A percentile compares a stretch with the other conserved stretches of the same genome.
These are phyloP conservation scores for Drosophila eohydei DNA, from an alignment of 2,888 invertebrate genomes.

Conservation along the genomic window DNA sequence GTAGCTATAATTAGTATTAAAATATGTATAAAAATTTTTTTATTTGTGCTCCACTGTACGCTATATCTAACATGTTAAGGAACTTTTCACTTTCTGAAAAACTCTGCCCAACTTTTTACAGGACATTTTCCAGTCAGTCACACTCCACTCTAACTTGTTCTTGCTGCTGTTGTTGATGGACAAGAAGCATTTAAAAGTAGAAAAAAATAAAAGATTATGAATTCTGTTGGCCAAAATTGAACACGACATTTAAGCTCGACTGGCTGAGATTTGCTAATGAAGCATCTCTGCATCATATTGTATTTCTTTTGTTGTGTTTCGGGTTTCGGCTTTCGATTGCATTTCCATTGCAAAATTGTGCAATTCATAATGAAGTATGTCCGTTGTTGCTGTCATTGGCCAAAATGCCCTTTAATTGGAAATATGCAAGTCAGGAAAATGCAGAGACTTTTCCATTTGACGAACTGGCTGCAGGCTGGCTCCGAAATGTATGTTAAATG, in stretches of 20 bases:
- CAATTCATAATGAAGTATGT: conserved; percentile 7
- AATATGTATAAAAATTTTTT: no score
- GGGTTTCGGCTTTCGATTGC: conserved; percentile 12
- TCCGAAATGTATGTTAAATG: conserved; percentile 5
- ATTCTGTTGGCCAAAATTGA: conserved; percentile 60
- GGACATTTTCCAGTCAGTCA: neutral
- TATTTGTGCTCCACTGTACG: no score
- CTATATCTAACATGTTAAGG: no score
- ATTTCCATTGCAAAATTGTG: conserved; percentile 17
- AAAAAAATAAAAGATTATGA: conserved; percentile 34
- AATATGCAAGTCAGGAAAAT: conserved; percentile 8
- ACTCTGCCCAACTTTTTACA: neutral
- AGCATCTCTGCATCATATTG: conserved; percentile 46
- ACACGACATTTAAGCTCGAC: conserved; percentile 59
- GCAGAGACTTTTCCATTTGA: conserved; percentile 14
- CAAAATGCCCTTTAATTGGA: conserved; percentile 26
- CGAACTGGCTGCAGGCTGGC: conserved; percentile 1
- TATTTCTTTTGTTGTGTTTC: conserved; percentile 26
- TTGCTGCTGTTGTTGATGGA: conserved; percentile 46
- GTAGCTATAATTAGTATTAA: no score
- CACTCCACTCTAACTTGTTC: neutral
- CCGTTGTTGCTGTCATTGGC: conserved; percentile 27
- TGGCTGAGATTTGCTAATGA: conserved; percentile 57
- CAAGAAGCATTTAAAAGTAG: conserved; percentile 54
- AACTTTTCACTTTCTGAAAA: neutral